Base-by-base conservation (phyloP, 2,113 vertebrate species). In the Chionomys nivalis region DNA sequence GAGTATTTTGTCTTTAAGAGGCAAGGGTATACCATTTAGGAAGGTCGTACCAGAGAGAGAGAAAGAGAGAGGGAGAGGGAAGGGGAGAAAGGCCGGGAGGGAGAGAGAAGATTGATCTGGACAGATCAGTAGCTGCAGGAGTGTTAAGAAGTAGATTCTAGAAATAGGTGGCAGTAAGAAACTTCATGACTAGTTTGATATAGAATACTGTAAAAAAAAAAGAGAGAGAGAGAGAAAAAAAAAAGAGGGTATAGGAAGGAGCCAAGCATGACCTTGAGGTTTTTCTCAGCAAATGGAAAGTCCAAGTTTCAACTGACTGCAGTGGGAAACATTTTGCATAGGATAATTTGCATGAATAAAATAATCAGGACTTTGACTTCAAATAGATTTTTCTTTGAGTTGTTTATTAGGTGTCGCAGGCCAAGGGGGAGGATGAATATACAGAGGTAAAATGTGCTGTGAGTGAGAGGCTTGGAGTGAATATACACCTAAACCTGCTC, bases 271-370 rank as follows among this genome's bases (percentile, higher is more conserved):
- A 85, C 70, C 61, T 44, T 5, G 73, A 66, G 7, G 55, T 16
- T 26, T 89, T n/a, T 86, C 47, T 82, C 39, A 85, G 14, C 87
- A 17, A 72, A 73, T 42, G 11, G 36, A 73, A 95, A 89, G 36
- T 47, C 13, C 8, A 52, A 86, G 11, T 85, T 87, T 94, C 79
- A 44, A 3, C 36, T 66, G 81, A 42, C 5, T 61, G 33, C 87
- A n/a, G 70, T 70, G 5, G 17, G 13, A 2, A 19, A 31, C 88
- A 52, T 81, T 92, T 72, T 93, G 55, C 94, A 49, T 66, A 31
- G 26, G 87, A 66, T 21, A 52, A 2, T 86, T 94, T 70, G 16
- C 39, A 73, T 92, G 39, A 65, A 93, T 91, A 70, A 36, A 36
- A 73, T 70, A n/a, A 72, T 70, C 47, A 39, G 13, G 36, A 88